phyloP scores from a whole-genome alignment of 2,888 invertebrate species.

The Lithosia quadra region DNA sequence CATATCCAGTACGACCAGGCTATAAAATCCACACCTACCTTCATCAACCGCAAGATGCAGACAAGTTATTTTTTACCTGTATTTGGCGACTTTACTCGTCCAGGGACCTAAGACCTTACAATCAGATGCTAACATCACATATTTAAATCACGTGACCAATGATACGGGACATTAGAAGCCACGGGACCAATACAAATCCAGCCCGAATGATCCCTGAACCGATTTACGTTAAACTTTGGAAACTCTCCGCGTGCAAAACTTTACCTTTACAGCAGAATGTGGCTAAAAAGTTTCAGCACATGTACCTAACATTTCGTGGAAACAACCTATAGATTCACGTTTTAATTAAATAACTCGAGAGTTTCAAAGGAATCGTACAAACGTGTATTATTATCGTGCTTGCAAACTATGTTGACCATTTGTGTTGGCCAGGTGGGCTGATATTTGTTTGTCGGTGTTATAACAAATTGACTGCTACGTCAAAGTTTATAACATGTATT shows the following conservation, averaged over 20 bases:
- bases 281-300: constrained; percentile 17
- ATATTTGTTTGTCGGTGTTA: no score
- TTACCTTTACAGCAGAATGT: constrained; percentile 7
- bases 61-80: not conserved
- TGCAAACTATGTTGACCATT: not conserved
- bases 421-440: not conserved
- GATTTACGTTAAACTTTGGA: not conserved
- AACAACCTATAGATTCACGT: constrained; percentile 9
- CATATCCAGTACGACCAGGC: not conserved
- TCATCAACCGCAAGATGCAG: not conserved
- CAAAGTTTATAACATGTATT: no score
- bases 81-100: not conserved
- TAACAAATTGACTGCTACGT: no score
- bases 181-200: not conserved
- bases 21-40: not conserved
- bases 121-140: not conserved
- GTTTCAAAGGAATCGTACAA: not conserved
- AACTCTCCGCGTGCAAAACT: constrained; percentile 10
- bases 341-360: constrained; percentile 18
- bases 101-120: not conserved
- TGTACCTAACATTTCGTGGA: constrained; percentile 14
- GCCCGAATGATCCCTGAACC: not conserved
- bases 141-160: not conserved
- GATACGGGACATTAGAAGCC: no score
- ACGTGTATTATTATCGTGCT: not conserved